These are phyloP conservation scores for Drosophila murphyi DNA, from an alignment of 1,140 invertebrate genomes.

Conservation along the genomic window DNA sequence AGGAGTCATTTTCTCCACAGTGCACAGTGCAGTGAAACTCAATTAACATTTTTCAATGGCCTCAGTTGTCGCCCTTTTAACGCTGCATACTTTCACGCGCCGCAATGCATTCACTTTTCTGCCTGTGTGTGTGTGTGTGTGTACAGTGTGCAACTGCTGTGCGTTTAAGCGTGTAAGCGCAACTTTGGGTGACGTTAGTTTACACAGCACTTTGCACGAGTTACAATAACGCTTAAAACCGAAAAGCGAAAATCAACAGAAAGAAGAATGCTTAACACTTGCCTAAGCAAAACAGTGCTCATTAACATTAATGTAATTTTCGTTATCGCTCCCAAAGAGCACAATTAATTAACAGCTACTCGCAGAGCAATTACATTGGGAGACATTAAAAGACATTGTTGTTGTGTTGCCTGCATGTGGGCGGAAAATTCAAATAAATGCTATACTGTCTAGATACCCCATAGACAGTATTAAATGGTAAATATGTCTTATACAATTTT, in stretches of 20 bases:
- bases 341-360: slow-evolving; percentile 46
- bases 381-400: slow-evolving; percentile 36
- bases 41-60: slow-evolving; percentile 32
- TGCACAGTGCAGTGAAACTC: slow-evolving; percentile 26
- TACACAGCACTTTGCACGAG: neutral
- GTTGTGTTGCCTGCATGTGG: slow-evolving; percentile 38
- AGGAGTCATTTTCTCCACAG: slow-evolving; percentile 1
- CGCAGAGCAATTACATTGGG: slow-evolving; percentile 25
- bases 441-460: neutral
- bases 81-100: slow-evolving; percentile 49
- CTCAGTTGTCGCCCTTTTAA: slow-evolving; percentile 10
- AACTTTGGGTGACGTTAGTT: slow-evolving; percentile 19
- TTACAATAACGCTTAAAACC: slow-evolving; percentile 25
- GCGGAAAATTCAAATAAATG: neutral
- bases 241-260: slow-evolving; percentile 21
- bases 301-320: slow-evolving; percentile 20
- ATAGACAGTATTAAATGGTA: no score
- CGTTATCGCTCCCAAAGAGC: slow-evolving; percentile 24
- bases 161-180: slow-evolving; percentile 29
- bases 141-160: slow-evolving; percentile 4
- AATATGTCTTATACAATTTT: no score
- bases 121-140: slow-evolving; percentile 4
- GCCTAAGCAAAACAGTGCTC: slow-evolving; percentile 8
- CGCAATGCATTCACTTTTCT: slow-evolving; percentile 9
- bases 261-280: slow-evolving; percentile 12